Conservation (phyloP, 2,113 vertebrate genomes). For the Myotis davidii region DNA sequence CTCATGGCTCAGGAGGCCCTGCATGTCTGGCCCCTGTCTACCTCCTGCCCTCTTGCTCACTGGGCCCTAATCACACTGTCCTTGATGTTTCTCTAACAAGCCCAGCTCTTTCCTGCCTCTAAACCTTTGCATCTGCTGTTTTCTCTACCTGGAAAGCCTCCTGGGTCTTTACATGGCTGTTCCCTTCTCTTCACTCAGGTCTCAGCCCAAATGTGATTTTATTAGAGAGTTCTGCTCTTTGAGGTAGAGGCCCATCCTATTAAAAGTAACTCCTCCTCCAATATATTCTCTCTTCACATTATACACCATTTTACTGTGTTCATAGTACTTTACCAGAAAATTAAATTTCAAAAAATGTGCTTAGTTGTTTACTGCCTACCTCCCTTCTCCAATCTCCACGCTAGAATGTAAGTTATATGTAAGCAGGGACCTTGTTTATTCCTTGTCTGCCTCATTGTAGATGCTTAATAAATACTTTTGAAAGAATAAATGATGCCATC, state of each 20-base stretch:
- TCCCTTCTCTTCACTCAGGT: background rate
- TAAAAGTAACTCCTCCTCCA: background rate
- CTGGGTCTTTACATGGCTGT: background rate
- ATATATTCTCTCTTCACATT: background rate
- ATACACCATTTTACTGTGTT: background rate
- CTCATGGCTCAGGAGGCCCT: background rate
- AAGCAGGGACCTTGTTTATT: background rate
- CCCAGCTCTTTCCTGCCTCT: background rate
- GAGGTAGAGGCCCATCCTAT: background rate
- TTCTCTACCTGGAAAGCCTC: background rate
- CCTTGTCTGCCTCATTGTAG: background rate
- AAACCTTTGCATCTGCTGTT: background rate
- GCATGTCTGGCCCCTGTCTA: no score
- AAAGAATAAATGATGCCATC: background rate
- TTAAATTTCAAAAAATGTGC: background rate
- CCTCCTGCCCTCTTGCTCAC: background rate
- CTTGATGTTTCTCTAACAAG: background rate
- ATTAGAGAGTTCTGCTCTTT: background rate
- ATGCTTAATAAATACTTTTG: background rate
- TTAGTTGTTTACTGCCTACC: background rate
- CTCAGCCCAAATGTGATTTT: background rate
- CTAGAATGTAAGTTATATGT: background rate
- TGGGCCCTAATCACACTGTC: background rate
- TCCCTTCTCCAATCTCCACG: background rate
- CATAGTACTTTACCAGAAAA: background rate